These are phyloP conservation scores for Lamprotornis superbus DNA, from an alignment of 2,113 vertebrate species.

Conservation along the genomic window DNA sequence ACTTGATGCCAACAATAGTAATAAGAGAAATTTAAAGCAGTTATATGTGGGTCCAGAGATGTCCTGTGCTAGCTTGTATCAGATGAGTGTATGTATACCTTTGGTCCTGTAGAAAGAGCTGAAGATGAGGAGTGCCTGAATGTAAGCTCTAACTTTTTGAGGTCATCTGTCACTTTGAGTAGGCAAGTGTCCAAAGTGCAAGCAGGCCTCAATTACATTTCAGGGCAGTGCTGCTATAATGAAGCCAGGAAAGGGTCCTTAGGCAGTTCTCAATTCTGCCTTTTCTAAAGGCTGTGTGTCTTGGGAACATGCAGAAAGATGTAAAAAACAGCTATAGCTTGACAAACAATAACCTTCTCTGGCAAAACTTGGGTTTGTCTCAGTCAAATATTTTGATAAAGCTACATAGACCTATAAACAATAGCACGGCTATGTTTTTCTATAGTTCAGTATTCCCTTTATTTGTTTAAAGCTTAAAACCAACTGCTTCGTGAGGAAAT, in stretches of 20 bases:
- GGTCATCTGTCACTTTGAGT: background rate
- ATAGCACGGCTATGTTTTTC: background rate
- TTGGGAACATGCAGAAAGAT: background rate
- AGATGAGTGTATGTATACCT: background rate
- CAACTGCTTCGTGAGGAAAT: conserved; percentile 34
- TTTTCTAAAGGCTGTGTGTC: background rate
- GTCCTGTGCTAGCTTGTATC: background rate
- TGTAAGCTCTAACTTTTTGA: background rate
- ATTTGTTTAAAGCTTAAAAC: conserved; percentile 25
- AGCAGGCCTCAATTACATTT: background rate
- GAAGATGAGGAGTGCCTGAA: background rate
- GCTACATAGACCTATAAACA: background rate
- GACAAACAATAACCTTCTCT: background rate
- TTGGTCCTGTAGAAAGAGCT: background rate
- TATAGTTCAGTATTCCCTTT: background rate
- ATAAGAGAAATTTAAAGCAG: background rate
- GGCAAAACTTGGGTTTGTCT: background rate
- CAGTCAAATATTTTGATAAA: background rate
- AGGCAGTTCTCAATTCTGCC: background rate
- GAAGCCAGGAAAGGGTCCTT: background rate
- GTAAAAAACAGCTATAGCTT: background rate
- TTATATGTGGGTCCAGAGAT: background rate
- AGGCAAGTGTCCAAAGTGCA: background rate
- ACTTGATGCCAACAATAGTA: background rate
- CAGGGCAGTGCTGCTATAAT: background rate